Evolutionary conservation across 2,797 vertebrate species (phyloP).

Genomic region (Rhabdomys pumilio): DNA sequence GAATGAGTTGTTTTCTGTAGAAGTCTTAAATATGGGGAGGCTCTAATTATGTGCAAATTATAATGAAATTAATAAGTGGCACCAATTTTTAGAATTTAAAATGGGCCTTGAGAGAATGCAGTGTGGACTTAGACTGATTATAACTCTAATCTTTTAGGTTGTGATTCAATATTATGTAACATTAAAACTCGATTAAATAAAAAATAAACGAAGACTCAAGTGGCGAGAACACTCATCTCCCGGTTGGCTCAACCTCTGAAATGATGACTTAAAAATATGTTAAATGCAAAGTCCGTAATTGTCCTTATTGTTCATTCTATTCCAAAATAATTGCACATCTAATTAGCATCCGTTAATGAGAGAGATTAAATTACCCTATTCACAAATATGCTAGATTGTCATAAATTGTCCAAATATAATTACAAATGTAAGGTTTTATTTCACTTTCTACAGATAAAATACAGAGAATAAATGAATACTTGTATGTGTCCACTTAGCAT

Average conservation of each 20-base stretch:
- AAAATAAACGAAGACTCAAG: constrained; percentile 73
- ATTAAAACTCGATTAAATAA: constrained; percentile 79
- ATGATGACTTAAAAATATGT: constrained; percentile 67
- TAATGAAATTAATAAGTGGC: constrained; percentile 74
- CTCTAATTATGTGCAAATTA: constrained; percentile 73
- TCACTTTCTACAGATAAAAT: constrained; percentile 79
- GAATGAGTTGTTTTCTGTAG: constrained; percentile 5
- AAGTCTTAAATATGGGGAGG: background rate
- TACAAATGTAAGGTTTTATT: constrained; percentile 74
- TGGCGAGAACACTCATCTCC: constrained; percentile 54
- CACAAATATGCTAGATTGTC: constrained; percentile 75
- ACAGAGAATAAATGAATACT: constrained; percentile 72
- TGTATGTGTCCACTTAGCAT: background rate
- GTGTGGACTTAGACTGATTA: constrained; percentile 63
- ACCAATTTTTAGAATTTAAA: constrained; percentile 73
- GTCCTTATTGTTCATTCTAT: constrained; percentile 77
- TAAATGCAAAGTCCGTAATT: constrained; percentile 59
- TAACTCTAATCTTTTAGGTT: constrained; percentile 71
- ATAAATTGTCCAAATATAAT: constrained; percentile 82
- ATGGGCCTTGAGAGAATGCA: constrained; percentile 56
- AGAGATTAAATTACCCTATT: constrained; percentile 76
- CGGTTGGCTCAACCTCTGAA: constrained; percentile 70
- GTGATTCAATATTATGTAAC: constrained; percentile 57
- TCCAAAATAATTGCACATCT: constrained; percentile 85
- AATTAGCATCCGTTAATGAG: constrained; percentile 87